phyloP scores from a whole-genome alignment of 2,888 invertebrate species.

The Dermolepida albohirtum region DNA sequence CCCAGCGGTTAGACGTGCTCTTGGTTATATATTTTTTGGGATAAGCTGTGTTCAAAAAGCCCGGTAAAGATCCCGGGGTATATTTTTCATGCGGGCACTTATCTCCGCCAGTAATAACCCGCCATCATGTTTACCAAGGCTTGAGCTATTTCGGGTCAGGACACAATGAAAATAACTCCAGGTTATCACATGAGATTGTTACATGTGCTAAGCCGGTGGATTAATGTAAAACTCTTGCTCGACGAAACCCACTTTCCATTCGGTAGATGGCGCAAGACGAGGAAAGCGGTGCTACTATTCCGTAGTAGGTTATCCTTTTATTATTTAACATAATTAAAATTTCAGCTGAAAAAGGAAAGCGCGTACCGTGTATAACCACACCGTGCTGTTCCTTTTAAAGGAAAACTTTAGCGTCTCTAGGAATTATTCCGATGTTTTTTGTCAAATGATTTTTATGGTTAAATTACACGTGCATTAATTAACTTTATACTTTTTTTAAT shows the following conservation, averaged over 20 bases:
- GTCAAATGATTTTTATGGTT: too few relatives aligned
- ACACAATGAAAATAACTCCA: constrained; percentile 59
- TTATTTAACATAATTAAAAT: constrained; percentile 35
- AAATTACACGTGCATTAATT: too few relatives aligned
- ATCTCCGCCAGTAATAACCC: constrained; percentile 53
- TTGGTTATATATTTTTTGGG: constrained; percentile 37
- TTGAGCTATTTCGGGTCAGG: constrained; percentile 58
- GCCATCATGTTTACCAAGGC: constrained; percentile 50
- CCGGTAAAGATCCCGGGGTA: constrained; percentile 35
- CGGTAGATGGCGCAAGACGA: constrained; percentile 22
- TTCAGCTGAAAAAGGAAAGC: constrained; percentile 12
- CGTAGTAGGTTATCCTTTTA: constrained; percentile 15
- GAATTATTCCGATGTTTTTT: constrained; percentile 3
- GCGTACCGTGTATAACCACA: not conserved
- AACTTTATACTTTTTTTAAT: too few relatives aligned
- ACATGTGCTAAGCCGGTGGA: constrained; percentile 55
- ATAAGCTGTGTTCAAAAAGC: constrained; percentile 29
- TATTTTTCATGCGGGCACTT: constrained; percentile 55
- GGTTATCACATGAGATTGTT: constrained; percentile 54
- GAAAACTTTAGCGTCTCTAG: constrained; percentile 12
- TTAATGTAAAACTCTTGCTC: constrained; percentile 54
- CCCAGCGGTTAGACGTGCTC: constrained; percentile 29
- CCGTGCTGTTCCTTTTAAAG: not conserved
- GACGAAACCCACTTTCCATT: not conserved
- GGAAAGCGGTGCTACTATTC: not conserved